Evolutionary conservation across 2,888 invertebrate species (phyloP).

Genomic region (Salpingus planirostris): DNA sequence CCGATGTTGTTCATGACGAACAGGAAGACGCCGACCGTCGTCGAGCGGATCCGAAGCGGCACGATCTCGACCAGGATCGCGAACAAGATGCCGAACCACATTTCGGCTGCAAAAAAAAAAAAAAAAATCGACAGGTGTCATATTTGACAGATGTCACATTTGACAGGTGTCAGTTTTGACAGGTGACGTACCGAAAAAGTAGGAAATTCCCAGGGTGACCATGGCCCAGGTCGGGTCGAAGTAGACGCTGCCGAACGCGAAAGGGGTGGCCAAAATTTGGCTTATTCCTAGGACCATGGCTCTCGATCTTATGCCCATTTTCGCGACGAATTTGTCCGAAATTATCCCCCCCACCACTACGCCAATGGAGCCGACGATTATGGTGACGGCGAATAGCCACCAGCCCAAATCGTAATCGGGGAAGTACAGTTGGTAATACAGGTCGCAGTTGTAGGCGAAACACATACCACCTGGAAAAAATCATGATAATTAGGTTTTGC

Average conservation of each 20-base stretch:
- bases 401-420: conserved; percentile 84
- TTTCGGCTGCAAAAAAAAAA: conserved; percentile 59
- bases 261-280: conserved; percentile 74
- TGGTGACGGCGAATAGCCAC: conserved; percentile 84
- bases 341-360: conserved; percentile 67
- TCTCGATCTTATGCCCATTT: conserved; percentile 75
- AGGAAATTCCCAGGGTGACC: conserved; percentile 79
- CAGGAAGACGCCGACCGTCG: conserved; percentile 77
- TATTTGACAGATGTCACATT: not conserved
- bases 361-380: conserved; percentile 64
- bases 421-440: conserved; percentile 81
- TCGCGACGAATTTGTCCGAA: conserved; percentile 79
- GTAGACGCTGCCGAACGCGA: conserved; percentile 78
- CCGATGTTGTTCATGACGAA: conserved; percentile 92
- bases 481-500: no score
- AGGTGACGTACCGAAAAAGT: conserved; percentile 68
- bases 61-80: conserved; percentile 85
- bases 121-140: not conserved
- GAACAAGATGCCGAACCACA: conserved; percentile 92
- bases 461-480: conserved; percentile 66
- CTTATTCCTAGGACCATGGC: conserved; percentile 73
- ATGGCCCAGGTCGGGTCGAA: conserved; percentile 78
- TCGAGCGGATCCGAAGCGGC: conserved; percentile 70
- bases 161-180: no score
- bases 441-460: conserved; percentile 84